Percentiles rank a stretch among this genome's conserved stretches.
These are phyloP conservation scores for Globicephala melas DNA, from an alignment of 2,113 vertebrate species.

Conservation along the genomic window DNA sequence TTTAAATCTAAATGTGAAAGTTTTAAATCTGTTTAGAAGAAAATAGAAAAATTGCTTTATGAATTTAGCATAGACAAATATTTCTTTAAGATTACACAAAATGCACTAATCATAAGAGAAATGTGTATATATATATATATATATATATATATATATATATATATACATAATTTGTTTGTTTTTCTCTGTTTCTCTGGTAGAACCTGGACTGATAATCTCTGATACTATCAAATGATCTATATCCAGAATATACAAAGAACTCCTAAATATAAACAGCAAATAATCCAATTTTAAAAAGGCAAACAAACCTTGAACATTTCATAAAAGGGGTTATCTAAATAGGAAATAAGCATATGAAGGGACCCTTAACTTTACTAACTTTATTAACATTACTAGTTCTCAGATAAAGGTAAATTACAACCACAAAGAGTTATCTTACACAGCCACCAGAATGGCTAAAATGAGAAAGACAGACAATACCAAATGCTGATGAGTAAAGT, in stretches of 20 bases:
- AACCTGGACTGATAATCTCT: neutral
- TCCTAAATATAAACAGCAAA: neutral
- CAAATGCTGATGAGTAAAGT: neutral
- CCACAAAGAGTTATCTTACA: neutral
- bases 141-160: too few species aligned
- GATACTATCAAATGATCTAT: neutral
- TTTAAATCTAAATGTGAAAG: neutral
- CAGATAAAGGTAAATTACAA: neutral
- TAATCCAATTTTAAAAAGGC: neutral
- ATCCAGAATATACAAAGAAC: neutral
- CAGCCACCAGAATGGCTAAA: neutral
- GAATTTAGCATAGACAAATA: neutral
- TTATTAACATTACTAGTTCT: neutral
- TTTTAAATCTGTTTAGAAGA: neutral
- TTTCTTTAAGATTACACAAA: neutral
- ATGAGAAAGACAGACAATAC: neutral
- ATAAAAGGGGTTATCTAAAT: neutral
- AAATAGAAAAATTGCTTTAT: neutral
- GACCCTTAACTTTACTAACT: neutral
- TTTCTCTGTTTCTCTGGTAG: neutral
- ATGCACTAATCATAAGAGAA: neutral
- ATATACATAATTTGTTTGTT: neutral
- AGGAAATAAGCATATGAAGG: neutral
- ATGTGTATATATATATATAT: neutral
- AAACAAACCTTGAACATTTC: neutral